Evolutionary conservation across 2,888 invertebrate species (phyloP).

Genomic region (Spialia ferax): DNA sequence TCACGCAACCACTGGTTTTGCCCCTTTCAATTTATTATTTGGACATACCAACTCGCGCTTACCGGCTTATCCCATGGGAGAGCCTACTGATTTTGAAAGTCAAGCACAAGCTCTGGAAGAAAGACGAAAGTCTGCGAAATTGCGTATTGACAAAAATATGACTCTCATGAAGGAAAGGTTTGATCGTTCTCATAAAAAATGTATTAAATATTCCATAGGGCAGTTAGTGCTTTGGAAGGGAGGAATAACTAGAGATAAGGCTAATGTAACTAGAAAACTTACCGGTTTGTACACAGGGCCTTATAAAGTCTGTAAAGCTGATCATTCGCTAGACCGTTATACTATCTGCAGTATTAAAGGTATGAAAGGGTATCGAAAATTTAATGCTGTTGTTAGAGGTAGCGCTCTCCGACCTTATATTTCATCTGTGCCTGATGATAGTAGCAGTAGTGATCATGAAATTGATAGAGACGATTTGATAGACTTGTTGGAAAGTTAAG

Average conservation of each 20-base stretch:
- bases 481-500: slow-evolving; percentile 9
- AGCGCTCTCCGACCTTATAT: neutral
- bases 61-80: neutral
- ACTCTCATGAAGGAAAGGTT: neutral
- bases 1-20: neutral
- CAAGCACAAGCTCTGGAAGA: neutral
- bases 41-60: neutral
- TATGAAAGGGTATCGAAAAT: slow-evolving; percentile 1
- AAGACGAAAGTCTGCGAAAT: neutral
- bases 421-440: neutral
- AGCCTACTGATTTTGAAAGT: neutral
- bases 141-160: neutral
- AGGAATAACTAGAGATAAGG: neutral
- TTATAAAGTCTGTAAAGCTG: neutral
- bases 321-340: neutral
- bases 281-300: neutral
- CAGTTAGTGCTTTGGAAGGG: neutral
- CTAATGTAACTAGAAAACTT: neutral
- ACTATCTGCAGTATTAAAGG: neutral
- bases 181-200: neutral
- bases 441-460: neutral
- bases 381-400: slow-evolving; percentile 1
- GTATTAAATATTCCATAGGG: neutral
- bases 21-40: neutral
- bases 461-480: slow-evolving; percentile 7